A percentile compares a stretch with the other conserved stretches of the same genome.
Evolutionary conservation across 2,113 vertebrate species (phyloP).

Genomic region (Neodontobutis hainanensis): DNA sequence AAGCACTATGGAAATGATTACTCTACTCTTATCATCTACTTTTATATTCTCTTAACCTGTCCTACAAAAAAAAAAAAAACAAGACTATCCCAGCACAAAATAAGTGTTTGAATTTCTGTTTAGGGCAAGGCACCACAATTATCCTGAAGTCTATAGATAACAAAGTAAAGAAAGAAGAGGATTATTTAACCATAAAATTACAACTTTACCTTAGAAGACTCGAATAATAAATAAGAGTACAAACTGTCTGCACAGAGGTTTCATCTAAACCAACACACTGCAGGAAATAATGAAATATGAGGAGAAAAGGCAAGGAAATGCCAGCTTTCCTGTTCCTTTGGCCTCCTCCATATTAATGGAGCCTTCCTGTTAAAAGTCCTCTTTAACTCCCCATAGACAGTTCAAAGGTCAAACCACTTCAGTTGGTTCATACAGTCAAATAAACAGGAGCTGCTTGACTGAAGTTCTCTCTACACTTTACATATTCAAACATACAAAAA

Average conservation of each 20-base stretch:
- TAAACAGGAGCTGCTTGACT: conserved; percentile 5
- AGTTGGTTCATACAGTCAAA: conserved; percentile 13
- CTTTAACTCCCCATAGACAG: conserved; percentile 18
- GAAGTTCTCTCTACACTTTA: not conserved
- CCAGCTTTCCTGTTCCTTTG: conserved; percentile 46
- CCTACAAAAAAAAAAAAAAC: not conserved
- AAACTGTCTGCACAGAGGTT: not conserved
- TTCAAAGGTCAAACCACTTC: conserved; percentile 67
- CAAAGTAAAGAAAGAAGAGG: not conserved
- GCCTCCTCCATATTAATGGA: conserved; percentile 54
- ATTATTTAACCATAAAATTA: not conserved
- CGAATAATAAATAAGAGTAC: too few relatives aligned
- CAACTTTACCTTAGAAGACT: not conserved
- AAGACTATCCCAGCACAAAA: not conserved
- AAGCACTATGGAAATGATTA: not conserved
- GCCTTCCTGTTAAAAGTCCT: conserved; percentile 52
- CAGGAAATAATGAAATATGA: conserved; percentile 69
- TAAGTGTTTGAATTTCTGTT: too few relatives aligned
- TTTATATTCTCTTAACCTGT: not conserved
- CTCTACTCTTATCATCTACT: too few relatives aligned
- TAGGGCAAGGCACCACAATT: too few relatives aligned
- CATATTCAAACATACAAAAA: too few relatives aligned
- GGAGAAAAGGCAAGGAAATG: conserved; percentile 57
- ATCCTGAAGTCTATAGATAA: conserved; percentile 24
- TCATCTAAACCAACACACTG: conserved; percentile 6